These are phyloP conservation scores for Philypnodon macrostomus DNA, from an alignment of 2,797 vertebrate species.

Conservation along the genomic window DNA sequence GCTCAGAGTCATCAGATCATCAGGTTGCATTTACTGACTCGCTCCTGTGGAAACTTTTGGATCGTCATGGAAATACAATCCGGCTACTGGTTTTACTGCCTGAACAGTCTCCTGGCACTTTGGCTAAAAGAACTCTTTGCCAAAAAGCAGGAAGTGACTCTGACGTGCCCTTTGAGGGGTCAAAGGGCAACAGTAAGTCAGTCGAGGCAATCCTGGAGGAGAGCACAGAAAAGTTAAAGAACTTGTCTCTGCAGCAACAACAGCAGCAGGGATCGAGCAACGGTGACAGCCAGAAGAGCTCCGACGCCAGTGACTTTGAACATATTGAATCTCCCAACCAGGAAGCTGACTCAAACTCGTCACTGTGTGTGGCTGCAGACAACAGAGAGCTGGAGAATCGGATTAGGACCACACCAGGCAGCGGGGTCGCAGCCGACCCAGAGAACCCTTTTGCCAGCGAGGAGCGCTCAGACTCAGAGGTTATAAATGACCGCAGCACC, in stretches of 20 bases:
- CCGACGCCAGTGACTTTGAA: slow-evolving; percentile 93
- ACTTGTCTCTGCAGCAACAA: slow-evolving; percentile 85
- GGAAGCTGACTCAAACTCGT: slow-evolving; percentile 84
- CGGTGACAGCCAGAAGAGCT: slow-evolving; percentile 94
- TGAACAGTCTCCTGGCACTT: slow-evolving; percentile 88
- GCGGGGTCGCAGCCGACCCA: slow-evolving; percentile 72
- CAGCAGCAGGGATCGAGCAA: slow-evolving; percentile 86
- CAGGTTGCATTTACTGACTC: slow-evolving; percentile 90
- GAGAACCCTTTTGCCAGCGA: slow-evolving; percentile 88
- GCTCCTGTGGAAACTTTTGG: slow-evolving; percentile 93
- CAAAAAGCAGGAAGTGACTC: slow-evolving; percentile 81
- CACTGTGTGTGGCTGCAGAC: slow-evolving; percentile 76
- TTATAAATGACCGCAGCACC: slow-evolving; percentile 97
- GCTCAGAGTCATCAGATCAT: slow-evolving; percentile 88
- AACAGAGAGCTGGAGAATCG: slow-evolving; percentile 91
- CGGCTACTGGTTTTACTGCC: slow-evolving; percentile 89
- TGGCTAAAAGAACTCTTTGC: slow-evolving; percentile 81
- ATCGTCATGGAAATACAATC: slow-evolving; percentile 98
- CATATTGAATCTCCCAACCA: slow-evolving; percentile 90
- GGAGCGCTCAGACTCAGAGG: slow-evolving; percentile 94
- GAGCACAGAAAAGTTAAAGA: slow-evolving; percentile 97
- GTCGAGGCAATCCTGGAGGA: slow-evolving; percentile 97
- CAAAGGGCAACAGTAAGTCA: slow-evolving; percentile 85
- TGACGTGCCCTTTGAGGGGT: slow-evolving; percentile 80
- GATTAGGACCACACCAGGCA: slow-evolving; percentile 63